These are phyloP conservation scores for Gallinago media DNA, from an alignment of 2,113 vertebrate genomes.

Conservation along the genomic window DNA sequence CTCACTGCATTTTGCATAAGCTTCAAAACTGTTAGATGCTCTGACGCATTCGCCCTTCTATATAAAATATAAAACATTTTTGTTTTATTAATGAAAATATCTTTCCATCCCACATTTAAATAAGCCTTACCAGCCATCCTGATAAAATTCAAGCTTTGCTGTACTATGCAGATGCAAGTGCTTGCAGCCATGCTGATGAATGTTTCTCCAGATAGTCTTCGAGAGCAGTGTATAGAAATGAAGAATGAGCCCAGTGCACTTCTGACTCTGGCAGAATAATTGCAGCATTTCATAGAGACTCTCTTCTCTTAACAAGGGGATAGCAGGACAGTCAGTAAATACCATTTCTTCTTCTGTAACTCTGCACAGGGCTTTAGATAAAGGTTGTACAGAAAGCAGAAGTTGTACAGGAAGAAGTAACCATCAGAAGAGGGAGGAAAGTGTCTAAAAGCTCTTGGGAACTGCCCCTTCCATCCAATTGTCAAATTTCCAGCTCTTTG, in stretches of 20 bases:
- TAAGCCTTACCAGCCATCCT: neutral
- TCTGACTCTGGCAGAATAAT: neutral
- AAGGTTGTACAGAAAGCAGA: neutral
- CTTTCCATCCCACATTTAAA: neutral
- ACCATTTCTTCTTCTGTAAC: neutral
- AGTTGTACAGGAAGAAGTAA: neutral
- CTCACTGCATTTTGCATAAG: neutral
- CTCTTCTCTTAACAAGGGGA: neutral
- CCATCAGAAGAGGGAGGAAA: neutral
- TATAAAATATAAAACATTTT: neutral
- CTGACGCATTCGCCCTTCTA: rapidly evolving
- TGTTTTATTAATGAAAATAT: neutral
- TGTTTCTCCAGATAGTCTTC: constrained; percentile 26
- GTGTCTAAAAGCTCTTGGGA: constrained; percentile 5
- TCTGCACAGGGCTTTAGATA: neutral
- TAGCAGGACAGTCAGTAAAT: neutral
- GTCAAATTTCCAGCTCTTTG: neutral
- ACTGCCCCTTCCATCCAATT: neutral
- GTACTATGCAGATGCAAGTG: neutral
- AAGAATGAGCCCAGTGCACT: constrained; percentile 9
- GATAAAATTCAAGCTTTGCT: neutral
- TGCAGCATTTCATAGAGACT: neutral
- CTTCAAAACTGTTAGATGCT: neutral
- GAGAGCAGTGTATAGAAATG: constrained; percentile 6
- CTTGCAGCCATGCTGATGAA: constrained; percentile 20